phyloP scores from a whole-genome alignment of 2,888 invertebrate genomes.

The Cheilosia grossa region DNA sequence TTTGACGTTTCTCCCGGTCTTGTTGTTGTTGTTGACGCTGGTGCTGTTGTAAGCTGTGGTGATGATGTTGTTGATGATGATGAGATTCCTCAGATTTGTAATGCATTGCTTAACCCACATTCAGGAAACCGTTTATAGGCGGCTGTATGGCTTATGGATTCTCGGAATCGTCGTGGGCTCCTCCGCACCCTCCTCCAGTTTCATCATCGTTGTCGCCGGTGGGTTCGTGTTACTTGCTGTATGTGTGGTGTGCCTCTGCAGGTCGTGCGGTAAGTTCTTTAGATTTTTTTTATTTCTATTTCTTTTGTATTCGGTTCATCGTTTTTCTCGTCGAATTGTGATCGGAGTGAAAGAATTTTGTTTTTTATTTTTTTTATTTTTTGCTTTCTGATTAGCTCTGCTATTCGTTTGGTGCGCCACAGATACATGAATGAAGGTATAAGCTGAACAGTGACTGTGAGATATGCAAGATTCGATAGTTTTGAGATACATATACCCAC shows the following conservation, averaged over 20 bases:
- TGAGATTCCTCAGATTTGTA: slow-evolving; percentile 73
- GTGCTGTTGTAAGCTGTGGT: slow-evolving; percentile 7
- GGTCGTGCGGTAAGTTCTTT: slow-evolving; percentile 73
- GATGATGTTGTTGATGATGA: slow-evolving; percentile 68
- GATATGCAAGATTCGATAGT: slow-evolving; percentile 10
- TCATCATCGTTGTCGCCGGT: slow-evolving; percentile 8
- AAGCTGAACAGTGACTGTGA: slow-evolving; percentile 14
- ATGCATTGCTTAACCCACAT: slow-evolving; percentile 75
- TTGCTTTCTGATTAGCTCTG: slow-evolving; percentile 30
- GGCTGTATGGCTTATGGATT: slow-evolving; percentile 74
- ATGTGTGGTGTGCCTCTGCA: slow-evolving; percentile 42
- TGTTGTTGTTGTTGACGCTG: slow-evolving; percentile 38
- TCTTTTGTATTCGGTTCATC: slow-evolving; percentile 70
- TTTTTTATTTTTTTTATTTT: neutral
- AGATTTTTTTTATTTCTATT: slow-evolving; percentile 58
- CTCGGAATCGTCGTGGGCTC: slow-evolving; percentile 73
- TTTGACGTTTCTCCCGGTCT: slow-evolving; percentile 62
- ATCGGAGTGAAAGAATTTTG: slow-evolving; percentile 69
- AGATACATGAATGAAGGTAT: slow-evolving; percentile 60
- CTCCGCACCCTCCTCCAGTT: slow-evolving; percentile 56
- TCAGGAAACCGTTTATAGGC: slow-evolving; percentile 75
- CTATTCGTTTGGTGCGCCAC: slow-evolving; percentile 64
- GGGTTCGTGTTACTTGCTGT: slow-evolving; percentile 45
- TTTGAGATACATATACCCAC: slow-evolving; percentile 11
- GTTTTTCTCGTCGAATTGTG: slow-evolving; percentile 68